Conservation (phyloP, 1,140 invertebrate genomes). For the Caerostris darwini region DNA sequence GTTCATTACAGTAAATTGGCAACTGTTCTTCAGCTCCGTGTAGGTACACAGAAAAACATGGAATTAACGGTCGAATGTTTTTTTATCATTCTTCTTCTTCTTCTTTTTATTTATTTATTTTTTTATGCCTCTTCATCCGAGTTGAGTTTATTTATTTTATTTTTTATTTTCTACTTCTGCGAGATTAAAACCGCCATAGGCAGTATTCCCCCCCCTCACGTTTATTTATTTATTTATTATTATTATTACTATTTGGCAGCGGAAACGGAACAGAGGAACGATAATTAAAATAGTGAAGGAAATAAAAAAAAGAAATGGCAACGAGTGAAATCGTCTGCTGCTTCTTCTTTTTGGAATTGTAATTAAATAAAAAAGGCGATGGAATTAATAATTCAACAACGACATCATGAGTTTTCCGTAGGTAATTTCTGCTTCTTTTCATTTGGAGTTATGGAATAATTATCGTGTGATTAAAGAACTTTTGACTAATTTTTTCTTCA, state of each 20-base stretch:
- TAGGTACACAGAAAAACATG: conserved; percentile 76
- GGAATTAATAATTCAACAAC: conserved; percentile 73
- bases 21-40: conserved; percentile 49
- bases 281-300: conserved; percentile 51
- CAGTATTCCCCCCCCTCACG: background rate
- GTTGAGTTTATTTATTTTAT: conserved; percentile 44
- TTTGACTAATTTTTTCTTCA: conserved; percentile 64
- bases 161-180: conserved; percentile 43
- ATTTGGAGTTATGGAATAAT: conserved; percentile 67
- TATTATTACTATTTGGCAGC: background rate
- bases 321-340: conserved; percentile 53
- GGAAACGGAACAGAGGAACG: conserved; percentile 37
- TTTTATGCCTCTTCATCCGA: conserved; percentile 8
- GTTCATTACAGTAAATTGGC: conserved; percentile 77
- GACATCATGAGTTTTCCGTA: conserved; percentile 29
- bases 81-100: conserved; percentile 12
- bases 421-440: conserved; percentile 69
- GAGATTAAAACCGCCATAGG: conserved; percentile 71
- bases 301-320: conserved; percentile 43
- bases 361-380: conserved; percentile 71
- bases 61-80: conserved; percentile 72
- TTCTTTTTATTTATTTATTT: conserved; percentile 15
- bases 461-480: conserved; percentile 69
- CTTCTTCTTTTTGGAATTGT: conserved; percentile 7
- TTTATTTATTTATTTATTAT: background rate